Evolutionary conservation across 2,888 invertebrate genomes (phyloP), one percentile per base, ranked within the genome.

Genomic region (Bimastos eiseni): DNA sequence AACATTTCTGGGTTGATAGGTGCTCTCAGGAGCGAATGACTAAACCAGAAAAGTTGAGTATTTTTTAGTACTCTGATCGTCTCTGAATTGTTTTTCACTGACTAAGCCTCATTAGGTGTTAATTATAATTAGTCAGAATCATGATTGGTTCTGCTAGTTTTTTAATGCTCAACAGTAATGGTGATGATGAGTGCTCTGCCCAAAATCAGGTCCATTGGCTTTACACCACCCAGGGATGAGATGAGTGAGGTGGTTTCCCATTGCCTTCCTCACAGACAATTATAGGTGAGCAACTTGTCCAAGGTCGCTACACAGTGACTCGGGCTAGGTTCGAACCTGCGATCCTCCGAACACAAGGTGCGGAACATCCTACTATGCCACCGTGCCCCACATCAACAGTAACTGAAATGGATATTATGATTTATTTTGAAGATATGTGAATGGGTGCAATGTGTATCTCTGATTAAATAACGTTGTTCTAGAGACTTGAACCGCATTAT

Each of bases 391-490:
- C n/a, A n/a, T n/a, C n/a, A n/a, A n/a, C n/a, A 70, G 4, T 70
- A n/a, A 70, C 70, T 30, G 30, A 70, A 70, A n/a, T 70, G 55
- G 55, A 55, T 55, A 11, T 24, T 30, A 6, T 55, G 70, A 13
- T n/a, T 70, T 30, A 70, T n/a, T 70, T 70, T 4, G 8, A 70
- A 70, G 70, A 70, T n/a, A n/a, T n/a, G n/a, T 30, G n/a, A 30
- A 70, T 0, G 30, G 4, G 70, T 70, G n/a, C 70, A 70, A n/a
- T n/a, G n/a, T n/a, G 13, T 70, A n/a, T 70, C 70, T 70, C 70
- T 70, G 70, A n/a, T 70, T 49, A 70, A 70, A 70, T n/a, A n/a
- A 70, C 70, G n/a, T 70, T 70, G 70, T 70, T n/a, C n/a, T n/a
- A n/a, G 70, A 70, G 30, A 4, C 21, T 49, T 49, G 49, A 49